Evolutionary conservation across 2,888 invertebrate genomes (phyloP), one percentile per base, ranked within the genome.

Genomic region (Epinotia nisella): DNA sequence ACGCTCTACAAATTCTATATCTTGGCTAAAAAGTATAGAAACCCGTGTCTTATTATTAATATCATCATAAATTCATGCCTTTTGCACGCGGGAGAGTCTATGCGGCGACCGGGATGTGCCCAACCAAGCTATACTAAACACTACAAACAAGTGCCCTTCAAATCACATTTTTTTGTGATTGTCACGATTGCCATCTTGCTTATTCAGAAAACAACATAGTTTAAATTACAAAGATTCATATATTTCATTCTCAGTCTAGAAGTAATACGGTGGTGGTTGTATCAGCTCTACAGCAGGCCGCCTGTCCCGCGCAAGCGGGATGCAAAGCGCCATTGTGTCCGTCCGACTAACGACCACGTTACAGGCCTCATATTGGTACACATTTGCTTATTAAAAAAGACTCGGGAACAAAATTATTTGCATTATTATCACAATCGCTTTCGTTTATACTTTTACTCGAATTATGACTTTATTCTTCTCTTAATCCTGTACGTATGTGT

Each of bases 241-340:
- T 35, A 35, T 9, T 35, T 35, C 7, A 9, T 35, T 35, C 35
- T 35, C 35, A 35, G 35, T 9, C 1, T 9, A 35, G 10, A 60
- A 39, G 29, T 39, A 11, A 61, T 13, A 15, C 17, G 2, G 17
- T 39, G 60, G 17, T 41, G 60, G 77, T 78, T 68, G 70, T 75
- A 81, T 66, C 83, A 79, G 53, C 83, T 85, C 81, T 74, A 45
- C 70, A 60, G 3, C 58, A 4, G 75, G 75, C 78, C 79, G 80
- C 81, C 80, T 81, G 80, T 80, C 78, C 74, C 75, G 77, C 76
- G 76, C 71, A 64, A 24, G 64, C 60, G 21, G 39, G 56, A 72
- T 75, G 75, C 72, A 75, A 75, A 75, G 53, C 58, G 60, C 69
- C 75, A 72, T 75, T 75, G 75, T 75, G 71, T 62, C 67, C 55